Percentiles rank a stretch among this genome's conserved stretches.
Evolutionary conservation across 1,140 invertebrate species (phyloP).

Genomic region (Ostrea denselamellosa): DNA sequence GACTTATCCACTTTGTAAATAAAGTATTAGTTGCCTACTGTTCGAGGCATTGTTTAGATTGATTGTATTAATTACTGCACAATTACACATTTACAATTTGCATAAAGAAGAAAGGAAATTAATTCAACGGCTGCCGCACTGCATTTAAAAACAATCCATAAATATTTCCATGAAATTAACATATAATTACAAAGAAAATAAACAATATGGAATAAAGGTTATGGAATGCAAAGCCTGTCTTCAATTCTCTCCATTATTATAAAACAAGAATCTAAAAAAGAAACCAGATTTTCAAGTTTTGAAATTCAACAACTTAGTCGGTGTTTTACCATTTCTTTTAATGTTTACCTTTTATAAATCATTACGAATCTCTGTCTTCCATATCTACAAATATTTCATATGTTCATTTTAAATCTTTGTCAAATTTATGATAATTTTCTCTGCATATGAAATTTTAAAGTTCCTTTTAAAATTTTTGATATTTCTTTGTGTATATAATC

Average conservation of each 20-base stretch:
- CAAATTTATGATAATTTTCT: too few relatives aligned
- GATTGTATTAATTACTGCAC: background rate
- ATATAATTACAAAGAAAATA: background rate
- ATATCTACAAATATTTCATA: too few relatives aligned
- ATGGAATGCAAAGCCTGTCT: background rate
- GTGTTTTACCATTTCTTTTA: too few relatives aligned
- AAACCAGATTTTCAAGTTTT: too few relatives aligned
- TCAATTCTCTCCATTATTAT: background rate
- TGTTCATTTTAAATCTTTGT: too few relatives aligned
- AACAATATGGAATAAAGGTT: background rate
- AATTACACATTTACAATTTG: background rate
- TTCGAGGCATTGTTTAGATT: background rate
- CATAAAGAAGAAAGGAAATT: background rate
- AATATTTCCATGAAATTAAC: background rate
- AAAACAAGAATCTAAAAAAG: too few relatives aligned
- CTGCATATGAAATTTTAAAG: too few relatives aligned
- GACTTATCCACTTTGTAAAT: background rate
- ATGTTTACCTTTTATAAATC: too few relatives aligned
- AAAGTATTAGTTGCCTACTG: background rate
- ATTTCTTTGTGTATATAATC: too few relatives aligned
- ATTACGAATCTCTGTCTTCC: too few relatives aligned
- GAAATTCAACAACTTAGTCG: too few relatives aligned
- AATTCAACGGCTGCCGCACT: constrained; percentile 1
- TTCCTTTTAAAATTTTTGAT: too few relatives aligned
- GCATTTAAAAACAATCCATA: background rate